Conservation (phyloP, 2,113 vertebrate genomes). For the Equus przewalskii region DNA sequence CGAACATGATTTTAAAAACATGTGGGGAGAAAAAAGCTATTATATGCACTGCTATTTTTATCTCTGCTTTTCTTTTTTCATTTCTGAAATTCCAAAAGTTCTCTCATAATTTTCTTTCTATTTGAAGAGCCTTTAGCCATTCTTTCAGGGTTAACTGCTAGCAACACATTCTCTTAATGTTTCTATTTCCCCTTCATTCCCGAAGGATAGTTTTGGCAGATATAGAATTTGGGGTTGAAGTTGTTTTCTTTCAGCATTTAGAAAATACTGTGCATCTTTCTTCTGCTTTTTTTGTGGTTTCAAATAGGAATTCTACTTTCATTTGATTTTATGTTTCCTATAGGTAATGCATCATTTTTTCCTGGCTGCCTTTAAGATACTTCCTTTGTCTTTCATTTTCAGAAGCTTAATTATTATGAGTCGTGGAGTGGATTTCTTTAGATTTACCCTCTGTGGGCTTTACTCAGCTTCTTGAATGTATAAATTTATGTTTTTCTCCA, state of each 20-base stretch:
- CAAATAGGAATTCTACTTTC: not conserved
- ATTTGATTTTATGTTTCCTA: not conserved
- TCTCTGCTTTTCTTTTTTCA: not conserved
- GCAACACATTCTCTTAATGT: not conserved
- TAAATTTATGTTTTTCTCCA: not conserved
- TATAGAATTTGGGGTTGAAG: not conserved
- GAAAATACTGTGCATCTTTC: not conserved
- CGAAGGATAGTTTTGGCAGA: not conserved
- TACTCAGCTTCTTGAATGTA: not conserved
- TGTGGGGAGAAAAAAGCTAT: not conserved
- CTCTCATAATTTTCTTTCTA: not conserved
- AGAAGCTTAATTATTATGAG: not conserved
- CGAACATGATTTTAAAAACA: not conserved
- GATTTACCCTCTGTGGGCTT: not conserved
- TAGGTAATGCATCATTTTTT: not conserved
- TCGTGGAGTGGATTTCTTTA: not conserved
- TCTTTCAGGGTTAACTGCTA: not conserved
- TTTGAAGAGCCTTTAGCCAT: not conserved
- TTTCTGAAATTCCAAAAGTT: not conserved
- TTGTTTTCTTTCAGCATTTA: not conserved
- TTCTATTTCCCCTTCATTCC: not conserved
- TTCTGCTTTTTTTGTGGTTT: not conserved
- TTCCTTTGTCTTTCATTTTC: conserved; percentile 17
- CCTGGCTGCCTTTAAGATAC: not conserved
- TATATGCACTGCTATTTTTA: not conserved